phyloP scores from a whole-genome alignment of 2,113 vertebrate species.

The Hyla sarda region DNA sequence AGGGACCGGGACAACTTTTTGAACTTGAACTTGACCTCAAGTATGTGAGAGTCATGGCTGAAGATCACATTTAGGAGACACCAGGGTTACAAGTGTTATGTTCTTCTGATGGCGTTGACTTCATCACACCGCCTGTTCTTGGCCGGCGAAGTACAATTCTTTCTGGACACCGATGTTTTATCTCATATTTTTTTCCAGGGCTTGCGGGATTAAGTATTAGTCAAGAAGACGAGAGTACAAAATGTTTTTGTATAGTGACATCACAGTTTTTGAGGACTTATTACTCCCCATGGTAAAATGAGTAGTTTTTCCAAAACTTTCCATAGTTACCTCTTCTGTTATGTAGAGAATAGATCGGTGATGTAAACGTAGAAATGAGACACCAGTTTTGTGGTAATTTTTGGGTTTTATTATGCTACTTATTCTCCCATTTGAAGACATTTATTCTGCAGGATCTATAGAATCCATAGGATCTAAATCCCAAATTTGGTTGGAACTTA shows the following conservation, averaged over 20 bases:
- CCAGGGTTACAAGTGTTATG: neutral
- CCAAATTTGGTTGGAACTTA: no score
- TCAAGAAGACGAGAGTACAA: slow-evolving; percentile 22
- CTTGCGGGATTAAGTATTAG: slow-evolving; percentile 3
- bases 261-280: slow-evolving; percentile 32
- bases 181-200: slow-evolving; percentile 30
- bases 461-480: no score
- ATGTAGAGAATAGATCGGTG: neutral
- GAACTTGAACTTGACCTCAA: slow-evolving; percentile 39
- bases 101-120: neutral
- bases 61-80: neutral
- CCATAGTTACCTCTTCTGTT: neutral
- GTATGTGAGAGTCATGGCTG: neutral
- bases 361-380: neutral
- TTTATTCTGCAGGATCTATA: neutral
- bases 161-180: neutral
- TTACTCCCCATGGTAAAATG: slow-evolving; percentile 7
- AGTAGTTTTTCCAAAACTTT: neutral
- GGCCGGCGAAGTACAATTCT: neutral
- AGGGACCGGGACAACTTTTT: neutral
- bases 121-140: slow-evolving; percentile 6
- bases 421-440: no score
- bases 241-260: slow-evolving; percentile 38
- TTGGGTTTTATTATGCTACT: no score
- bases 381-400: neutral